Conservation (phyloP, 2,888 invertebrate genomes). For the Ophion obscuratus region DNA sequence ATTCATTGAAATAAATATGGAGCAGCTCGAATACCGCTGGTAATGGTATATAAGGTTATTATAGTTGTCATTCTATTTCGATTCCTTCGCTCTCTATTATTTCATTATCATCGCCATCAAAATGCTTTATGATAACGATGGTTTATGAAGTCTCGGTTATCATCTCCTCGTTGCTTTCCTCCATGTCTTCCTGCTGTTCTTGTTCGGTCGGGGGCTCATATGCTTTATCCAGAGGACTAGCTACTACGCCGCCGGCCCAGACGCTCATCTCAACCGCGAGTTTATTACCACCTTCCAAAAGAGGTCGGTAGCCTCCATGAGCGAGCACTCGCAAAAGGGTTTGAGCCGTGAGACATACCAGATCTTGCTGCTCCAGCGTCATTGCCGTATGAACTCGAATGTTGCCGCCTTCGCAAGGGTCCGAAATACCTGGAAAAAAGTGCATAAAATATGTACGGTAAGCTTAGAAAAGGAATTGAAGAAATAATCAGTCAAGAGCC, state of each 20-base stretch:
- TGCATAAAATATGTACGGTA: too few species aligned
- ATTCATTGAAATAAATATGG: slow-evolving; percentile 14
- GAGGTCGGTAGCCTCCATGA: slow-evolving; percentile 97
- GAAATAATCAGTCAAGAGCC: too few species aligned
- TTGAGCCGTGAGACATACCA: slow-evolving; percentile 97
- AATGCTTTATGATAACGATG: not conserved
- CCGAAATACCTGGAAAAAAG: slow-evolving; percentile 88
- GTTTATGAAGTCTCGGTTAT: slow-evolving; percentile 85
- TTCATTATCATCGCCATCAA: slow-evolving; percentile 21
- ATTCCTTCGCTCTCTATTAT: slow-evolving; percentile 2
- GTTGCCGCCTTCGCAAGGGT: slow-evolving; percentile 96
- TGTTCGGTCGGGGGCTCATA: slow-evolving; percentile 91
- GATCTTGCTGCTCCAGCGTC: slow-evolving; percentile 95
- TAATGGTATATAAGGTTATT: slow-evolving; percentile 10
- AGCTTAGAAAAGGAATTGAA: too few species aligned
- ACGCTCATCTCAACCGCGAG: slow-evolving; percentile 96
- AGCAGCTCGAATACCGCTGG: slow-evolving; percentile 4
- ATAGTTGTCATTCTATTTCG: slow-evolving; percentile 19
- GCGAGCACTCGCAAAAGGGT: slow-evolving; percentile 95
- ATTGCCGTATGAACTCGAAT: slow-evolving; percentile 95
- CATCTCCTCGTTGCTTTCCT: slow-evolving; percentile 88
- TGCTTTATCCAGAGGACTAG: slow-evolving; percentile 97
- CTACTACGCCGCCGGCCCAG: slow-evolving; percentile 96
- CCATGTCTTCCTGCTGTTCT: slow-evolving; percentile 91
- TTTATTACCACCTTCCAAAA: slow-evolving; percentile 89